Conservation (phyloP, 2,888 invertebrate species). For the Formica aserva region DNA sequence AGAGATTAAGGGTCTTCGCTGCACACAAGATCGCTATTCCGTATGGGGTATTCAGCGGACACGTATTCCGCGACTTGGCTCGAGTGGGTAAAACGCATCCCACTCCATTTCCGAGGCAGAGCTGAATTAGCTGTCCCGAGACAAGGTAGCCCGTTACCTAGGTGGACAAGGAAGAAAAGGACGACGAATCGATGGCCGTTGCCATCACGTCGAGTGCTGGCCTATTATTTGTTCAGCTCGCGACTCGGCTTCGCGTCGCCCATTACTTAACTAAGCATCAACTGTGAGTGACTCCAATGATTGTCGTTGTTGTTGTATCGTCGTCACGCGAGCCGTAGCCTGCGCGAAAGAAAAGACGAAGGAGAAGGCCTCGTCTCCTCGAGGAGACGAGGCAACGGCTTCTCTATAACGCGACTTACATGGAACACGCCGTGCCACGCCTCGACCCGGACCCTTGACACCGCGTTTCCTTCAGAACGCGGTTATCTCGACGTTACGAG, state of each 20-base stretch:
- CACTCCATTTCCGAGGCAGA: constrained; percentile 58
- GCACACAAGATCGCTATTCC: constrained; percentile 46
- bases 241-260: constrained; percentile 62
- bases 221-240: constrained; percentile 76
- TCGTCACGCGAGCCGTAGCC: constrained; percentile 19
- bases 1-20: constrained; percentile 57
- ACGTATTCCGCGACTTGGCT: not conserved
- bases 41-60: constrained; percentile 43
- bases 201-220: constrained; percentile 64
- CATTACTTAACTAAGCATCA: constrained; percentile 78
- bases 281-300: constrained; percentile 68
- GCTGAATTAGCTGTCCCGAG: constrained; percentile 72
- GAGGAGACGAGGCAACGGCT: constrained; percentile 47
- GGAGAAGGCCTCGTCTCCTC: constrained; percentile 27
- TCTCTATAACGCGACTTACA: constrained; percentile 23
- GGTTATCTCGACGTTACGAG: constrained; percentile 16
- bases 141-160: constrained; percentile 72
- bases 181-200: constrained; percentile 69
- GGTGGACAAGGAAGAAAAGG: constrained; percentile 54
- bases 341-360: constrained; percentile 39
- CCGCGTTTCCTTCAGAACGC: constrained; percentile 24
- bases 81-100: constrained; percentile 30
- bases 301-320: constrained; percentile 27
- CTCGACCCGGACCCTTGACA: constrained; percentile 52
- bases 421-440: constrained; percentile 49